Conservation (phyloP, 2,113 vertebrate genomes). For the Trematocara macrostoma region DNA sequence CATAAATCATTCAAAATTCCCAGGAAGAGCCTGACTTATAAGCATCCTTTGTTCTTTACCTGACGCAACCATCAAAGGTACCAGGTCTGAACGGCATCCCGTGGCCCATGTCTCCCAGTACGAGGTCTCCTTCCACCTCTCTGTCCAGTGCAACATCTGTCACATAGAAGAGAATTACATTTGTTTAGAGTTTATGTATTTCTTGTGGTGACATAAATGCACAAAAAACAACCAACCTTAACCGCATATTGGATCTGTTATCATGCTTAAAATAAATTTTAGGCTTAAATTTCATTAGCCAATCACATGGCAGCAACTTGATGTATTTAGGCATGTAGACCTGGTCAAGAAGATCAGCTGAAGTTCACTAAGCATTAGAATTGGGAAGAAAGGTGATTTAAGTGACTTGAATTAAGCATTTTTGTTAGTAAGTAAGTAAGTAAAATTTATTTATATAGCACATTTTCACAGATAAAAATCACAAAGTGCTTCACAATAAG, state of each 20-base stretch:
- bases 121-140: constrained; percentile 87
- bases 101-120: constrained; percentile 87
- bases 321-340: background rate
- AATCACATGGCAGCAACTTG: background rate
- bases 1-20: background rate
- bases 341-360: background rate
- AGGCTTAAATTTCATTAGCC: background rate
- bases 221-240: background rate
- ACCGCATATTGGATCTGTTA: background rate
- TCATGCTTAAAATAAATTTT: background rate
- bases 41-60: constrained; percentile 66
- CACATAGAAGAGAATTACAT: background rate
- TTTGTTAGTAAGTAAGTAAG: background rate
- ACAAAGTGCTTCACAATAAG: no score
- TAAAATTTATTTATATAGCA: no score
- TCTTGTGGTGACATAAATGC: background rate
- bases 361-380: background rate
- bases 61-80: constrained; percentile 91
- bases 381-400: background rate
- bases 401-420: background rate
- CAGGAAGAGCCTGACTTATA: background rate
- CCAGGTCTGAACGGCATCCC: constrained; percentile 89
- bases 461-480: no score
- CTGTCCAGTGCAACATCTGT: constrained; percentile 88
- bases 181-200: background rate